Conservation (phyloP, 2,113 vertebrate genomes). For the Amblyopsis rosae region DNA sequence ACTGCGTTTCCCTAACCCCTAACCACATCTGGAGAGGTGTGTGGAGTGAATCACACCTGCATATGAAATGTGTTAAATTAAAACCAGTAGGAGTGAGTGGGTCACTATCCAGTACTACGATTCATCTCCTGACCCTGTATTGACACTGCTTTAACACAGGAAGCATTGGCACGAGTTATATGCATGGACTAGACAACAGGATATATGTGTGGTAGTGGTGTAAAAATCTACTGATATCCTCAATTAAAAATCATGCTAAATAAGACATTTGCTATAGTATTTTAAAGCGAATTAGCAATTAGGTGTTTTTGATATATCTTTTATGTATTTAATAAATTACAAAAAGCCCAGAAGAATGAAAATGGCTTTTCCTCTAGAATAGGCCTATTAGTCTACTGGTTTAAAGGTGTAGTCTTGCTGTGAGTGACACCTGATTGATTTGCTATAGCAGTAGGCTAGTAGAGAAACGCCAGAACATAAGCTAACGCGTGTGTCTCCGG, state of each 20-base stretch:
- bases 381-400: too few species aligned
- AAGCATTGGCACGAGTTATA: background rate
- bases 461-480: background rate
- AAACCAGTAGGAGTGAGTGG: too few species aligned
- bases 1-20: background rate
- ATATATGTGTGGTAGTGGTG: too few species aligned
- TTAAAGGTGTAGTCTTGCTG: background rate
- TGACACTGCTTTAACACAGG: background rate
- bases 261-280: too few species aligned
- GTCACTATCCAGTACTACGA: background rate
- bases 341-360: background rate
- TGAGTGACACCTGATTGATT: conserved; percentile 11
- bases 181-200: too few species aligned
- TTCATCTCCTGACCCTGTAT: background rate
- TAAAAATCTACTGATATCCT: too few species aligned
- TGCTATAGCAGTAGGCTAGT: too few species aligned
- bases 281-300: too few species aligned
- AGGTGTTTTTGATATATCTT: too few species aligned
- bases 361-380: conserved; percentile 1
- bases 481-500: background rate
- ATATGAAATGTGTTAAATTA: too few species aligned
- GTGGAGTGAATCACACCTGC: background rate
- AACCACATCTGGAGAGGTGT: conserved; percentile 6
- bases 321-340: too few species aligned
- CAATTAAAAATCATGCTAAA: background rate